Base-by-base conservation (phyloP, 2,797 vertebrate species). In the Chelidonichthys spinosus region DNA sequence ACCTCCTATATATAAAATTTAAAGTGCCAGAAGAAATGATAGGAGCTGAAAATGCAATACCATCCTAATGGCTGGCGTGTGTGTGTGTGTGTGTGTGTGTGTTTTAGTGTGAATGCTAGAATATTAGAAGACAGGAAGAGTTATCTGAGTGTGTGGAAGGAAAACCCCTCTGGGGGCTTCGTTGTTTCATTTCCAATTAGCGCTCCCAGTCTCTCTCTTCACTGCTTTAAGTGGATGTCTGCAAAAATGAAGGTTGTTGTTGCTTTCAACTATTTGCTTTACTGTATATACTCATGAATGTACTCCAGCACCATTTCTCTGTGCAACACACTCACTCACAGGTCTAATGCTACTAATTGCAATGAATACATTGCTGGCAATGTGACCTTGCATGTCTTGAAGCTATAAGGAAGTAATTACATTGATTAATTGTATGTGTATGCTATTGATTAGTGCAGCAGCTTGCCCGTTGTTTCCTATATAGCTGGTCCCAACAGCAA, bases 381-480 rank as follows among this genome's bases (percentile, higher is more conserved):
- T 63, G 68, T 84, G 86, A 87, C 86, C 80, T 79, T 79, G 63
- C 42, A 56, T 55, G 77, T 72, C 77, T 76, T 76, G 62, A 33
- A 71, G 80, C 73, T 80, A 50, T 79, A 35, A 72, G 65, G 63
- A 79, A 85, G 84, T 84, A 83, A 89, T 92, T 91, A 85, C 76
- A 84, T 75, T 89, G 89, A 90, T 89, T 81, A 86, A 92, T 89
- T 85, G 69, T 62, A 54, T 81, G 68, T 85, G 81, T 79, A 86
- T 74, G 62, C 66, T 78, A 87, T 90, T 85, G 85, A 90, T 89
- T 63, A 36, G 63, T 10, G 3, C 65, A 62, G 63, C 76, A 74
- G 69, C 69, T 74, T 69, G 42, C 32, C 35, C 47, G 55, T 76
- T 80, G 59, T 87, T 85, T 40, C 25, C 6, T 52, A 6, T 52